These are phyloP conservation scores for Cranoglanis bouderius DNA, from an alignment of 2,113 vertebrate genomes.

Conservation along the genomic window DNA sequence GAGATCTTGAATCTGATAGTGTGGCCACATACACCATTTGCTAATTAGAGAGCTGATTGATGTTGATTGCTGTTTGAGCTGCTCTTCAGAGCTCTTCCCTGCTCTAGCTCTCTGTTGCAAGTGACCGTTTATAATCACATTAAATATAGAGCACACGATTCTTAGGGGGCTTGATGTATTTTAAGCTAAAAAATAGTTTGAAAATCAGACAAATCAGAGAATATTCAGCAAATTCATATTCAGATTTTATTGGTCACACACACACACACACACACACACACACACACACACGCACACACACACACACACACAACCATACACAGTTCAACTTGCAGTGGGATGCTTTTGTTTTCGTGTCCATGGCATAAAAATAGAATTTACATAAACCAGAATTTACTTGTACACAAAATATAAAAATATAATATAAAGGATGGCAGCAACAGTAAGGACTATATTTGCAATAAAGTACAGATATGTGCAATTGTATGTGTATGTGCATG, in stretches of 20 bases:
- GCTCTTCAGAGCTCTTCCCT: slow-evolving; percentile 52
- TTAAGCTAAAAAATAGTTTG: neutral
- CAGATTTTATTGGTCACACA: neutral
- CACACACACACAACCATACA: neutral
- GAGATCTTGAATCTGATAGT: slow-evolving; percentile 1
- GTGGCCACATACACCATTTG: slow-evolving; percentile 39
- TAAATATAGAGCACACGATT: slow-evolving; percentile 58
- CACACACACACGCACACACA: too few relatives aligned
- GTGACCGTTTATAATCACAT: slow-evolving; percentile 63
- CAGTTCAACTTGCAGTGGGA: neutral
- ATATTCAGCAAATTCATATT: neutral
- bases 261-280: neutral
- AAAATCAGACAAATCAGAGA: neutral
- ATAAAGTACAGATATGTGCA: neutral
- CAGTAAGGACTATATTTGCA: neutral
- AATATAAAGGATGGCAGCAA: too few relatives aligned
- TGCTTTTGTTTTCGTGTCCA: neutral
- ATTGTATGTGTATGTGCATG: neutral
- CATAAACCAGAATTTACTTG: neutral
- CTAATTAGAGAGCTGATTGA: slow-evolving; percentile 62
- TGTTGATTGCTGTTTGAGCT: slow-evolving; percentile 49
- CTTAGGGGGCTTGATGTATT: slow-evolving; percentile 41
- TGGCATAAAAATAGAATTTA: neutral
- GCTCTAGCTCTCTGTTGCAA: slow-evolving; percentile 54
- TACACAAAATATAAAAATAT: neutral